Base-by-base conservation (phyloP, 2,888 invertebrate species). In the Nipponacmea schrenckii region DNA sequence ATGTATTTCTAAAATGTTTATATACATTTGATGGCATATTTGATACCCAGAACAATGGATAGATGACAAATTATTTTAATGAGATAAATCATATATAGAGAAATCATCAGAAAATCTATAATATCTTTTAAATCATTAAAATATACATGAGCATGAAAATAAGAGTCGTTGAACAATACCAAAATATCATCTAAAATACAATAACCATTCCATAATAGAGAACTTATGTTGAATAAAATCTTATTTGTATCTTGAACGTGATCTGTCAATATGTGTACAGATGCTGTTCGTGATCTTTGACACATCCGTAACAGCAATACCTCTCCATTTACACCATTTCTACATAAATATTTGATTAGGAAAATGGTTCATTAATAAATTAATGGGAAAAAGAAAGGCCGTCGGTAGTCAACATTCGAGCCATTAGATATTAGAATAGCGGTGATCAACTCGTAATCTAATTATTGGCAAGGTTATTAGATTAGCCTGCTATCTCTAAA, bases 301-400 rank as follows among this genome's bases (percentile, higher is more conserved):
- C 56, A 56, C 56, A 10, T 24, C 56, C 56, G 56, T 56, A 20
- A 56, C 20, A 56, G 20, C 20, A 15, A 24, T 24, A 20, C 12
- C 56, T 56, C 56, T 56, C 56, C 56, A 56, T 56, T 69, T 63
- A 46, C 63, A 44, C 62, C 62, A 67, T 24, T 69, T 64, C 71
- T 73, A 68, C 71, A 78, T 82, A 76, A 82, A 82, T 82, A 80
- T 82, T 82, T 77, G 81, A 80, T 82, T 79, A 81, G 63, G 70
- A 74, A 77, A 79, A 78, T 76, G 76, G 74, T 67, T 66, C 72
- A 50, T 65, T 50, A 68, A 65, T 56, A 66, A 50, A 67, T 66
- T 77, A 74, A 74, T 73, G 77, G 70, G 69, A 20, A 71, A 72
- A 68, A 71, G 75, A 73, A 71, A 65, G 71, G 71, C 65, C 67